A percentile compares a stretch with the other conserved stretches of the same genome.
Evolutionary conservation across 2,797 vertebrate species (phyloP).

Genomic region (Acipenser oxyrinchus): DNA sequence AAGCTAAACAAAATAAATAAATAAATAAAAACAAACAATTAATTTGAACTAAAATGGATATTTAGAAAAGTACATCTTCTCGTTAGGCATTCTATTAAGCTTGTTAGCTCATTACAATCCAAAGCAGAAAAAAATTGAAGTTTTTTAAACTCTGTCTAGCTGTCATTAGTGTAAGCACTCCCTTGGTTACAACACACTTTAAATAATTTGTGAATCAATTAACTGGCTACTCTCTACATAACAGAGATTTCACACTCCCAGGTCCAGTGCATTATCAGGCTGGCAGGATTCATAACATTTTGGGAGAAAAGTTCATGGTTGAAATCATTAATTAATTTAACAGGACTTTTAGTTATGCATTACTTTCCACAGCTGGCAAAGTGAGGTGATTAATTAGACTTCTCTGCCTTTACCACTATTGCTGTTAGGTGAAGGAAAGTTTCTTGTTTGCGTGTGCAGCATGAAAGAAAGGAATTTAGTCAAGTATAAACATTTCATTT

Average conservation of each 20-base stretch:
- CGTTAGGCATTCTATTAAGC: constrained; percentile 43
- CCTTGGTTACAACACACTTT: constrained; percentile 87
- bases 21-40: too few relatives aligned
- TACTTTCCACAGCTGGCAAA: constrained; percentile 81
- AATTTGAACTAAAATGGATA: too few relatives aligned
- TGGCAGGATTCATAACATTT: constrained; percentile 89
- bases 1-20: too few relatives aligned
- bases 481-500: constrained; percentile 41
- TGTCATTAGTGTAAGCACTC: constrained; percentile 74
- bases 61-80: not conserved
- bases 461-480: constrained; percentile 37
- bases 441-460: constrained; percentile 28
- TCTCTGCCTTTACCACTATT: constrained; percentile 29
- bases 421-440: constrained; percentile 37
- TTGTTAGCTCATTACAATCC: constrained; percentile 62
- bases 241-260: constrained; percentile 81
- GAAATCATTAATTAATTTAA: constrained; percentile 96
- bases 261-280: constrained; percentile 79
- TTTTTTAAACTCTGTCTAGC: constrained; percentile 66
- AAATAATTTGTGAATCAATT: constrained; percentile 99
- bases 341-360: constrained; percentile 92
- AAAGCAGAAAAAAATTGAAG: constrained; percentile 33
- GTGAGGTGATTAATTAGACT: constrained; percentile 75
- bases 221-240: constrained; percentile 85
- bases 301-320: constrained; percentile 94